A percentile compares a stretch with the other conserved stretches of the same genome.
These are phyloP conservation scores for Ophioderma brevispina DNA, from an alignment of 35 echinoderm and acorn worm species.

Conservation along the genomic window DNA sequence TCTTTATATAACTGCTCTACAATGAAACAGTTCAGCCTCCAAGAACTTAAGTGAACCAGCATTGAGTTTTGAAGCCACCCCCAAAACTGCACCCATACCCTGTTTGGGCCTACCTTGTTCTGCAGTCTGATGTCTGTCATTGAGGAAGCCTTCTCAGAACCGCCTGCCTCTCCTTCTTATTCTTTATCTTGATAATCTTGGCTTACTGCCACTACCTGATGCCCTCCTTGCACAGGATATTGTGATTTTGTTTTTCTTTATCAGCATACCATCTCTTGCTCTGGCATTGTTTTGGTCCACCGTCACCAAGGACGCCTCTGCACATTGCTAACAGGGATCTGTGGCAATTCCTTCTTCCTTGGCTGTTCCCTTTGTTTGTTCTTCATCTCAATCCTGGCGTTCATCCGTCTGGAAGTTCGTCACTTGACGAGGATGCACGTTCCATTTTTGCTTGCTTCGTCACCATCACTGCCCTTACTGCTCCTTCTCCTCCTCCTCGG, in stretches of 20 bases:
- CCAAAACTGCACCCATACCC: background rate
- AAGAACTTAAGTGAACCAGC: background rate
- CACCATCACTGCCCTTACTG: background rate
- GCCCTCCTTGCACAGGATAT: background rate
- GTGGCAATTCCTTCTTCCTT: background rate
- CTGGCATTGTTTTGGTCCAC: constrained; percentile 1
- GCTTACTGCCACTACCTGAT: background rate
- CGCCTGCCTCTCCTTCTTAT: background rate
- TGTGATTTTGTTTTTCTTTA: background rate
- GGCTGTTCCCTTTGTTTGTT: background rate
- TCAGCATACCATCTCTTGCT: too few species aligned
- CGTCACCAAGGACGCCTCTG: background rate
- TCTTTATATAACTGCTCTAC: too few species aligned
- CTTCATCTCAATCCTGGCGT: too few species aligned
- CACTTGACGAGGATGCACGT: background rate
- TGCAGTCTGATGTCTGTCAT: constrained; percentile 18
- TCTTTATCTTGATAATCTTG: constrained; percentile 31
- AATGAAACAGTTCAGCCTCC: too few species aligned
- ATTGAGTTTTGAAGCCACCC: background rate
- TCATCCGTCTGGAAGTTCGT: background rate
- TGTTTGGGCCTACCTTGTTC: too few species aligned
- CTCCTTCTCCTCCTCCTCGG: background rate
- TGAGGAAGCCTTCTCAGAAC: constrained; percentile 9
- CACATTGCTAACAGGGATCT: background rate
- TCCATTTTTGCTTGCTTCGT: too few species aligned